Evolutionary conservation across 2,888 invertebrate species (phyloP), one percentile per base, ranked within the genome.

Genomic region (Ectemnius cavifrons): DNA sequence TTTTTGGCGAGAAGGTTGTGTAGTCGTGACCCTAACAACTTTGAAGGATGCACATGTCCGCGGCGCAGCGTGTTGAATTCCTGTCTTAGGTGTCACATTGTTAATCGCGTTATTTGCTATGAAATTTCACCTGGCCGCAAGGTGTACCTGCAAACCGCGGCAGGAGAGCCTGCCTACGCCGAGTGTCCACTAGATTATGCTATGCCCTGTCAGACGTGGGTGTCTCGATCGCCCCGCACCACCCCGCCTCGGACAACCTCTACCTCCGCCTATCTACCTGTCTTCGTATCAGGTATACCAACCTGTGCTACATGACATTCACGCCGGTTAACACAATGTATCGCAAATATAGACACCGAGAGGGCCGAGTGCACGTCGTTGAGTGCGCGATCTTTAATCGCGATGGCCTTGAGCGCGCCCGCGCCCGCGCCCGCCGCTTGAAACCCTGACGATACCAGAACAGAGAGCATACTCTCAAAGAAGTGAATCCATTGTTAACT

Each of bases 191-290:
- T 72, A 73, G 77, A 85, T 85, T 80, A 83, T 71, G 83, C 79
- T 78, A 80, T 76, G 79, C 64, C 81, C 68, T 73, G 82, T 80
- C 80, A 74, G 71, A 79, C 81, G 85, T 84, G 83, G 85, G 85
- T 85, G 84, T 83, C 62, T 75, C 52, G 60, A 73, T 60, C 68
- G 68, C 75, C 71, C 67, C 59, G 63, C 49, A 8, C n/a, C 23
- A 23, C 3, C 23, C 23, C 23, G 2, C 23, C 23, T 23, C 23
- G 3, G 23, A 23, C 3, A 23, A 23, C 23, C 23, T 23, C 23
- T 23, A 23, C 23, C 16, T 52, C 14, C 71, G 61, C 72, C 64
- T 49, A 37, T 37, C 37, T 37, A 37, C 37, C 37, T 37, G 3
- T 37, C 71, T 59, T 79, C 69, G 56, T 78, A 74, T 75, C 81